These are phyloP conservation scores for Troilus luridus DNA, from an alignment of 2,888 invertebrate genomes.

Conservation along the genomic window DNA sequence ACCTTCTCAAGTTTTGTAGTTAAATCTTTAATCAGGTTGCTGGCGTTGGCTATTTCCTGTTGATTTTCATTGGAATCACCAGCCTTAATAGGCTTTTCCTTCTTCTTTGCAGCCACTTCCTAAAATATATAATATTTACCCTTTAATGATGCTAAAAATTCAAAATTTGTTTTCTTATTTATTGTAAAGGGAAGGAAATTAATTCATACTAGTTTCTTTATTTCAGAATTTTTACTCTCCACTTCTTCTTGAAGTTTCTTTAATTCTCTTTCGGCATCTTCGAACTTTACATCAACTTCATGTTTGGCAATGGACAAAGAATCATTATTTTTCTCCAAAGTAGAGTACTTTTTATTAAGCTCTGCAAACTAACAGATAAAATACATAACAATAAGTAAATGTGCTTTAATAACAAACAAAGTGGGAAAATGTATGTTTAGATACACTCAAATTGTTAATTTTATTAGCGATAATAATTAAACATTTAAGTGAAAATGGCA, in stretches of 20 bases:
- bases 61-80: slow-evolving; percentile 59
- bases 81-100: slow-evolving; percentile 66
- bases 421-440: not conserved
- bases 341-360: slow-evolving; percentile 61
- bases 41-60: slow-evolving; percentile 68
- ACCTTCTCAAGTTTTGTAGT: slow-evolving; percentile 70
- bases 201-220: slow-evolving; percentile 75
- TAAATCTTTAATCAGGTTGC: slow-evolving; percentile 68
- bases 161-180: not conserved
- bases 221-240: slow-evolving; percentile 74
- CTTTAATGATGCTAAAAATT: not conserved
- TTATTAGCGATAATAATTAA: not conserved
- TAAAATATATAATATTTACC: not conserved
- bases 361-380: slow-evolving; percentile 58
- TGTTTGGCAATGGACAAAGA: slow-evolving; percentile 61
- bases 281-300: slow-evolving; percentile 57
- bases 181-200: not conserved
- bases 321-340: slow-evolving; percentile 63
- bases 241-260: slow-evolving; percentile 63
- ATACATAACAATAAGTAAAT: not conserved
- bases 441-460: not conserved
- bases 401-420: not conserved
- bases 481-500: not conserved
- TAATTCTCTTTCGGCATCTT: slow-evolving; percentile 61
- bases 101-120: slow-evolving; percentile 62